Percentiles rank a stretch among this genome's conserved stretches.
phyloP scores from a whole-genome alignment of 2,113 vertebrate species.

The Craseonycteris thonglongyai region DNA sequence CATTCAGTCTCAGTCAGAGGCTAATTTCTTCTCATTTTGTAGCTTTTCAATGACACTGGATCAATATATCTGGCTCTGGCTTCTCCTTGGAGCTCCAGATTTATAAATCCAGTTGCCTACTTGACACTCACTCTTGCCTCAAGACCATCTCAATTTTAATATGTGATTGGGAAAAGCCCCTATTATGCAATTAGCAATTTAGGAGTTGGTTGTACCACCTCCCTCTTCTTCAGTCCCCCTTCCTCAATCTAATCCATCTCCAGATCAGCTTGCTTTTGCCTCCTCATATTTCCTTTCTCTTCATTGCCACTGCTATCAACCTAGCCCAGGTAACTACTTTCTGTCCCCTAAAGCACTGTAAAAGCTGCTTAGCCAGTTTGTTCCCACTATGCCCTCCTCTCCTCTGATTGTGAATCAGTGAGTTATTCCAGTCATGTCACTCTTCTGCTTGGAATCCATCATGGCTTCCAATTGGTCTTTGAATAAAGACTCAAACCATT shows the following conservation, averaged over 20 bases:
- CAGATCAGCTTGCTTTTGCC: neutral
- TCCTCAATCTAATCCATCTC: neutral
- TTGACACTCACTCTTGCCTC: neutral
- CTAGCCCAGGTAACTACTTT: neutral
- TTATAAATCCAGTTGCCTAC: neutral
- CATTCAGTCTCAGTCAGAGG: neutral
- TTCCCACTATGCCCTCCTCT: neutral
- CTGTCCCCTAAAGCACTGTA: neutral
- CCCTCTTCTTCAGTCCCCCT: neutral
- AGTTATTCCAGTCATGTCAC: neutral
- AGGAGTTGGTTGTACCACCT: neutral
- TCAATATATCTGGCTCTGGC: neutral
- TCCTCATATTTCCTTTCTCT: neutral
- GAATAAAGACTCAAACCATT: neutral
- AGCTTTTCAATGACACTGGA: neutral
- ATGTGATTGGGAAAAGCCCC: neutral
- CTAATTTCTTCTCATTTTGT: neutral
- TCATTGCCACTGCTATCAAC: neutral
- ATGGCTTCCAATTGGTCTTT: neutral
- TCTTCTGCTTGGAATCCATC: neutral
- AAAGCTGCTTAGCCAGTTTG: neutral
- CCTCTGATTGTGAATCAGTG: neutral
- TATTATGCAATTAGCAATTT: neutral
- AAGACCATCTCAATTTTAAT: neutral
- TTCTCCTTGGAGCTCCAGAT: neutral